phyloP scores from a whole-genome alignment of 2,113 vertebrate genomes.

The Ia io region DNA sequence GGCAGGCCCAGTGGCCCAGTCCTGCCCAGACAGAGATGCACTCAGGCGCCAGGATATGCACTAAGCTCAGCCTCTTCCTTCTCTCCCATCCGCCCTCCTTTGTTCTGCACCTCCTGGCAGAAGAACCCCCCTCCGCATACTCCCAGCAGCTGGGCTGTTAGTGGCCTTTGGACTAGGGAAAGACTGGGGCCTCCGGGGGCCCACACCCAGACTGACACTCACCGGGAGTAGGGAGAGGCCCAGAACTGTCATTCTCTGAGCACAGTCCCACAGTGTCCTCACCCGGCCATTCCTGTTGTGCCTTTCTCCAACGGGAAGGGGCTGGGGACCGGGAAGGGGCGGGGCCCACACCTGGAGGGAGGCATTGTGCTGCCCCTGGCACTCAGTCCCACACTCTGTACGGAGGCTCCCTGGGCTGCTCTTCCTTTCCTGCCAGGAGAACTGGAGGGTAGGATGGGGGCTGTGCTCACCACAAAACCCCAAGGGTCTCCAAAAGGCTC shows the following conservation, averaged over 20 bases:
- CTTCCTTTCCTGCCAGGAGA: background rate
- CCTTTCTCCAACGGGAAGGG: constrained; percentile 12
- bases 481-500: constrained; percentile 48
- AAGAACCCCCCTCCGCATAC: background rate
- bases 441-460: background rate
- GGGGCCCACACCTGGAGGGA: background rate
- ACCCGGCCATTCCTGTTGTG: constrained; percentile 38
- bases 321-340: background rate
- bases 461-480: constrained; percentile 8
- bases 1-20: background rate
- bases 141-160: constrained; percentile 50
- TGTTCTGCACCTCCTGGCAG: background rate
- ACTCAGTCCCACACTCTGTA: background rate
- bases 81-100: background rate
- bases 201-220: constrained; percentile 31
- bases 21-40: background rate
- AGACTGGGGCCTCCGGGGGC: background rate
- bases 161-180: constrained; percentile 69
- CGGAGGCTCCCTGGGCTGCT: background rate
- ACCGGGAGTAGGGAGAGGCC: constrained; percentile 22
- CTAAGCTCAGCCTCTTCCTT: background rate
- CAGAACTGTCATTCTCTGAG: background rate
- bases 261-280: background rate
- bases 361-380: background rate
- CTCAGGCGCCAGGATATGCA: background rate